Conservation (phyloP, 2,113 vertebrate species). For the Chlamydotis undulata region DNA sequence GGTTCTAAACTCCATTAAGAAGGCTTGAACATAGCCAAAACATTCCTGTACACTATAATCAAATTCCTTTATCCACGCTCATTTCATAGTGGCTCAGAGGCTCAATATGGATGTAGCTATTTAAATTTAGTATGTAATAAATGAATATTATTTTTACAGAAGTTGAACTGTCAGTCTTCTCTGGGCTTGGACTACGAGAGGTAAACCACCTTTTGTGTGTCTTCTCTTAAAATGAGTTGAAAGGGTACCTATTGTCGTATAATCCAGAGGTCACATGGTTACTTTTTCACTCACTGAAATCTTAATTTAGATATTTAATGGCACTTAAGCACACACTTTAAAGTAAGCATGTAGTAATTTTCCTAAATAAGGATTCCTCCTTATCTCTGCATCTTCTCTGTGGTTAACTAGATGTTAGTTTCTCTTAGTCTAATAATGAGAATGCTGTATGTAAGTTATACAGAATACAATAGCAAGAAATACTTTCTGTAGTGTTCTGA, state of each 20-base stretch:
- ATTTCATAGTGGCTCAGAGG: not conserved
- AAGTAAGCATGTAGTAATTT: not conserved
- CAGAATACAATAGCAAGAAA: not conserved
- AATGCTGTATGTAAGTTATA: not conserved
- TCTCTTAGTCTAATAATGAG: not conserved
- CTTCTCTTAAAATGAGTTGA: not conserved
- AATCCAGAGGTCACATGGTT: not conserved
- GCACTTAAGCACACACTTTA: not conserved
- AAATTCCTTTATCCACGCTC: not conserved
- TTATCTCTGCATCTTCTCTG: not conserved
- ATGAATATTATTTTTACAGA: not conserved
- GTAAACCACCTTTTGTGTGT: not conserved
- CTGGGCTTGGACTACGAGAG: not conserved
- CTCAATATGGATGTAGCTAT: not conserved
- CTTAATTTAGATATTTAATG: not conserved
- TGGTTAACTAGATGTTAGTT: not conserved
- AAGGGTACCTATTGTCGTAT: not conserved
- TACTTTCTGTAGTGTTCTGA: not conserved
- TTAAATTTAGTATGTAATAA: not conserved
- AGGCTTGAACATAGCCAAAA: not conserved
- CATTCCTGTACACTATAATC: not conserved
- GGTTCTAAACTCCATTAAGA: not conserved
- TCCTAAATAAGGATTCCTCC: not conserved
- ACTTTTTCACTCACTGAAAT: not conserved
- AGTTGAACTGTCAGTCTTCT: conserved; percentile 28